Conservation (phyloP, 2,888 invertebrate genomes). For the Eupeodes luniger region DNA sequence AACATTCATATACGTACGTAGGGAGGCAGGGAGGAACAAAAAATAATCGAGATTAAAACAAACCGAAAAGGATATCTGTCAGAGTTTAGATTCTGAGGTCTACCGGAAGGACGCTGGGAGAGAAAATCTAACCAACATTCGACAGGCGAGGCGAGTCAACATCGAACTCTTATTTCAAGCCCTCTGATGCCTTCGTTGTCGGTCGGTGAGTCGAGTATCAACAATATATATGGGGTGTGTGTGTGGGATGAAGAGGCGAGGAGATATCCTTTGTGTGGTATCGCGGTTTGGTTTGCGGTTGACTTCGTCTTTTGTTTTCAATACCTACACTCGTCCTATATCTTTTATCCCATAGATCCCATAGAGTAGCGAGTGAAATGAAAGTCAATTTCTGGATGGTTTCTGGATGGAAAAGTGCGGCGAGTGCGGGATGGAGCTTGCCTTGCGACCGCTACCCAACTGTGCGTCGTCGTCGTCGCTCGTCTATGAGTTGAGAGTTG, state of each 20-base stretch:
- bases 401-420: constrained; percentile 53
- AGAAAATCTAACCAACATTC: constrained; percentile 52
- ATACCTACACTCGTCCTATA: not conserved
- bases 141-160: constrained; percentile 48
- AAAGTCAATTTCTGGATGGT: constrained; percentile 71
- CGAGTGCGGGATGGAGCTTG: not conserved
- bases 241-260: not conserved
- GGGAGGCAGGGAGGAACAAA: not conserved
- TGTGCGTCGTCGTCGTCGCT: too few species aligned
- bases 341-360: not conserved
- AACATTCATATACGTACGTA: not conserved
- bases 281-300: constrained; percentile 74
- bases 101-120: constrained; percentile 15
- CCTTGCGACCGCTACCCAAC: not conserved
- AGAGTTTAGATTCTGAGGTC: constrained; percentile 25
- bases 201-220: too few species aligned
- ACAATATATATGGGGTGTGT: not conserved
- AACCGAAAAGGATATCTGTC: constrained; percentile 60
- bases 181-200: not conserved
- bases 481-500: constrained; percentile 16
- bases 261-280: constrained; percentile 63
- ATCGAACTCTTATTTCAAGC: constrained; percentile 63
- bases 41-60: constrained; percentile 60
- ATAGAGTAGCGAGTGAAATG: constrained; percentile 35
- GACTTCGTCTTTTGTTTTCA: constrained; percentile 71